Conservation (phyloP, 2,888 invertebrate genomes). For the Exephanes ischioxanthus region DNA sequence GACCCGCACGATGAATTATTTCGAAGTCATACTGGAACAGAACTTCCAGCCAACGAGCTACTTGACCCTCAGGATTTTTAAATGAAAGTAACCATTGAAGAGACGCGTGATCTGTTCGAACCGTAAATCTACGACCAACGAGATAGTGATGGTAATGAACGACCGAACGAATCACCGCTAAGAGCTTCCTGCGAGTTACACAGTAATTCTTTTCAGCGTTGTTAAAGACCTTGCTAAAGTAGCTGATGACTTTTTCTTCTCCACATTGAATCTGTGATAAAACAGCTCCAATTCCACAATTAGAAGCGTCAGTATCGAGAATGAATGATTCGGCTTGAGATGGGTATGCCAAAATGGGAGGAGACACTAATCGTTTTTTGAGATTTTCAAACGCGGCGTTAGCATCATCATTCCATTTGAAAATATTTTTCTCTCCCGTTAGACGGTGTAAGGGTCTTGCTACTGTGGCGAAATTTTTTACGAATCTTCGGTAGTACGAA, state of each 20-base stretch:
- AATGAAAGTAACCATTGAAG: constrained; percentile 78
- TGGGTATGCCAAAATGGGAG: constrained; percentile 56
- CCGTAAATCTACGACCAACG: constrained; percentile 73
- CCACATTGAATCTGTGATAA: constrained; percentile 44
- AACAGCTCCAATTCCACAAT: constrained; percentile 38
- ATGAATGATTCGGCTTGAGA: background rate
- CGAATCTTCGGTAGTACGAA: too few relatives aligned
- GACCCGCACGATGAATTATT: constrained; percentile 72
- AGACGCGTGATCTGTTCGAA: constrained; percentile 78
- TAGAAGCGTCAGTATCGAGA: constrained; percentile 45
- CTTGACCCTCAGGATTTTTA: constrained; percentile 78
- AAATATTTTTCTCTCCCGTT: background rate
- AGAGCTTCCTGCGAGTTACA: constrained; percentile 73
- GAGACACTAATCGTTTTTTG: constrained; percentile 15
- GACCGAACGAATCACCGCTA: constrained; percentile 72
- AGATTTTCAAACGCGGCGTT: constrained; percentile 25
- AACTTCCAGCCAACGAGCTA: constrained; percentile 78
- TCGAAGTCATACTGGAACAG: constrained; percentile 74
- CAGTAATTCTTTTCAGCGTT: constrained; percentile 64
- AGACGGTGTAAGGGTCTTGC: too few relatives aligned
- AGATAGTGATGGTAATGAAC: constrained; percentile 77
- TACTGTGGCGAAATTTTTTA: too few relatives aligned
- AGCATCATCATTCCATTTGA: constrained; percentile 20
- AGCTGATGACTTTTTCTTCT: constrained; percentile 45
- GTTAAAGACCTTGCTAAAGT: constrained; percentile 39